phyloP scores from a whole-genome alignment of 1,140 invertebrate species.

The Coptotermes formosanus region DNA sequence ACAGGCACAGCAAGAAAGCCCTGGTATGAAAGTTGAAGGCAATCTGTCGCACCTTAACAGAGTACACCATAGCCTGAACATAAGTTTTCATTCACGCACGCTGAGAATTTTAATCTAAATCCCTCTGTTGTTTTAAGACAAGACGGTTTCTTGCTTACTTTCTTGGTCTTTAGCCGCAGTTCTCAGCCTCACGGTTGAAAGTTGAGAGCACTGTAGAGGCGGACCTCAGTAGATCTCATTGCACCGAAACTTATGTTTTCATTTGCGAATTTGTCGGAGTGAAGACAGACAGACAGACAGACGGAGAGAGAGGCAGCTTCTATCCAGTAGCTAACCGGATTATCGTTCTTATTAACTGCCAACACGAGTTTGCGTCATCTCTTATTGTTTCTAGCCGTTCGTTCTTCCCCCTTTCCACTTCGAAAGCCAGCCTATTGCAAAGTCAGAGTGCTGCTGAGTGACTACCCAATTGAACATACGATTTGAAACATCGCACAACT shows the following conservation, averaged over 20 bases:
- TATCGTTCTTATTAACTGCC: conserved; percentile 28
- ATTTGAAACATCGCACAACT: neutral
- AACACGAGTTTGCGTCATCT: conserved; percentile 15
- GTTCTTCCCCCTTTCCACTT: conserved; percentile 11
- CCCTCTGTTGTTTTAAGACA: neutral
- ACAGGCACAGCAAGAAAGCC: too few species aligned
- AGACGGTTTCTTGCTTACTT: neutral
- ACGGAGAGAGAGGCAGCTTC: neutral
- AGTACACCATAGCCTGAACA: neutral
- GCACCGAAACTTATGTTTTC: conserved; percentile 20
- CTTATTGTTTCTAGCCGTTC: conserved; percentile 28
- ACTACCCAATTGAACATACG: neutral
- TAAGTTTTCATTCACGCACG: neutral
- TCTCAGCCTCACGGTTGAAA: neutral
- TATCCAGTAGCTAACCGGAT: conserved; percentile 8
- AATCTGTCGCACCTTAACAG: neutral
- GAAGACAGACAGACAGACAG: neutral
- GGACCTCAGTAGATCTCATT: neutral
- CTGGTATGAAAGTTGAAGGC: neutral
- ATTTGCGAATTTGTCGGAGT: conserved; percentile 23
- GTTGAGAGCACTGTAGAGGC: neutral
- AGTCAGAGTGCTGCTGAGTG: neutral
- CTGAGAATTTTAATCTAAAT: conserved; percentile 9
- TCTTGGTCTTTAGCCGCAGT: conserved; percentile 1
- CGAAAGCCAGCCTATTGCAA: neutral